Conservation (phyloP, 2,797 vertebrate genomes). For the Borostomias antarcticus region DNA sequence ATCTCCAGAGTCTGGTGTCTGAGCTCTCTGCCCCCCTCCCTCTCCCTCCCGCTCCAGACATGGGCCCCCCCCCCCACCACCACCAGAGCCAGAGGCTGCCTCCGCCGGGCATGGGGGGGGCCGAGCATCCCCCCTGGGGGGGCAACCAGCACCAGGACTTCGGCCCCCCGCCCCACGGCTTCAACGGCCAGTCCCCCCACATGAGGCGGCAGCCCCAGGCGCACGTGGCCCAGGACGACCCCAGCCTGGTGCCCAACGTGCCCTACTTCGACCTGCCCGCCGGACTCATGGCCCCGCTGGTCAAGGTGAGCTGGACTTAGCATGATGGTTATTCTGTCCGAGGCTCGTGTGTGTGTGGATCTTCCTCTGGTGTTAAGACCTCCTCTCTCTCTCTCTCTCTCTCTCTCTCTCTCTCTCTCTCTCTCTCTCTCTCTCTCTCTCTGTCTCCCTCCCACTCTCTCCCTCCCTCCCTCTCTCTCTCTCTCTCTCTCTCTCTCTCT, state of each 20-base stretch:
- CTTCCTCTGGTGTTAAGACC: too few species aligned
- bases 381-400: too few species aligned
- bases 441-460: too few species aligned
- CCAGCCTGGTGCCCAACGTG: slow-evolving; percentile 95
- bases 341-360: too few species aligned
- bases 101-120: slow-evolving; percentile 84
- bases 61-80: slow-evolving; percentile 94
- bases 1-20: too few species aligned
- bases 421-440: too few species aligned
- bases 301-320: slow-evolving; percentile 84
- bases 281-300: slow-evolving; percentile 96
- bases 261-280: slow-evolving; percentile 97
- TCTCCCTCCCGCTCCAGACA: slow-evolving; percentile 73
- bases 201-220: slow-evolving; percentile 88
- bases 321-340: too few species aligned
- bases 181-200: slow-evolving; percentile 95
- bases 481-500: too few species aligned
- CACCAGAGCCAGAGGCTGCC: slow-evolving; percentile 93
- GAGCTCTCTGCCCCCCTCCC: neutral
- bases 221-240: slow-evolving; percentile 90
- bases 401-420: too few species aligned
- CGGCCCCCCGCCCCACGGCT: slow-evolving; percentile 92
- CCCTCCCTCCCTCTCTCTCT: too few species aligned
- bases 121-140: slow-evolving; percentile 91
- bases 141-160: slow-evolving; percentile 92